A percentile compares a stretch with the other conserved stretches of the same genome.
Conservation (phyloP, 30 jellyfish, hydroid and myxozoan genomes). For the Nemopilema nomurai region DNA sequence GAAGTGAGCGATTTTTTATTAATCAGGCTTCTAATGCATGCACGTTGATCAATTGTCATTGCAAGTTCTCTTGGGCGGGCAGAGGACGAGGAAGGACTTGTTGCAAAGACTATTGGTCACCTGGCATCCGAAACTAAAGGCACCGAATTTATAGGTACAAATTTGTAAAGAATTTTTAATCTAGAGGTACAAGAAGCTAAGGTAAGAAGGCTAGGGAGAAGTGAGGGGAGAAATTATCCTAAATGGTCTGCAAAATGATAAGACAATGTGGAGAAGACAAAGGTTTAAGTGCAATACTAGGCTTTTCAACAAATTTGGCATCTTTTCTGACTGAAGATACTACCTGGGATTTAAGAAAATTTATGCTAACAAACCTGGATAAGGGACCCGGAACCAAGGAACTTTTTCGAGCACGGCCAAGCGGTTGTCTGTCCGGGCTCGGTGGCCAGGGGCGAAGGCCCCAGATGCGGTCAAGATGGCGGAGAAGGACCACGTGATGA, state of each 20-base stretch:
- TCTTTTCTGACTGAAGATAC: background rate
- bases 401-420: conserved; percentile 56
- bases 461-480: conserved; percentile 88
- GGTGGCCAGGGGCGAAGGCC: conserved; percentile 62
- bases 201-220: too few species aligned
- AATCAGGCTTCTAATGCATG: too few species aligned
- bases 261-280: background rate
- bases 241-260: too few species aligned
- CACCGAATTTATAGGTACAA: too few species aligned
- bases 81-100: too few species aligned
- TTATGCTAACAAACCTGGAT: conserved; percentile 79
- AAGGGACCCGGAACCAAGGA: conserved; percentile 93
- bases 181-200: background rate
- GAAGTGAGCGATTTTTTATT: too few species aligned
- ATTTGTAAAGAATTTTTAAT: background rate
- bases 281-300: background rate
- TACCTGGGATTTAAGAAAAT: background rate
- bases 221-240: too few species aligned
- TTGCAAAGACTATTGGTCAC: too few species aligned
- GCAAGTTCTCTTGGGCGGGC: too few species aligned
- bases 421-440: conserved; percentile 84
- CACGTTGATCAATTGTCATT: too few species aligned
- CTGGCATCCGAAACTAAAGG: too few species aligned
- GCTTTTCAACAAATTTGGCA: too few species aligned
- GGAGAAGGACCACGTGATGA: conserved; percentile 74